Conservation (phyloP, 2,797 vertebrate species). For the Podarcis lilfordi region DNA sequence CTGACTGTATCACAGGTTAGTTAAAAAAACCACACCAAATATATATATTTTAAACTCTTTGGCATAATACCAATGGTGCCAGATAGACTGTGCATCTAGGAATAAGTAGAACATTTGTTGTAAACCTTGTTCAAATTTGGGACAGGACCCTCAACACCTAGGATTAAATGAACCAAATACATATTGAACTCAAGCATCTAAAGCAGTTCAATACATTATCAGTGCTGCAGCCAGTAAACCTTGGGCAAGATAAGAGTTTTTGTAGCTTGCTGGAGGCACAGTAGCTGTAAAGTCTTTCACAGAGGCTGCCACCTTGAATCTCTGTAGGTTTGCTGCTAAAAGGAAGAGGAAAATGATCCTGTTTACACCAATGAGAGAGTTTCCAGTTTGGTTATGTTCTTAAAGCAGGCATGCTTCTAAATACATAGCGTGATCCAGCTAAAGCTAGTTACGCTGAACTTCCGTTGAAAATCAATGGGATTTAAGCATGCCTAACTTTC, state of each 20-base stretch:
- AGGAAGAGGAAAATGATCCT: background rate
- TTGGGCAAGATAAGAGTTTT: background rate
- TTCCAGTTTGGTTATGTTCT: background rate
- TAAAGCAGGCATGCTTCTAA: background rate
- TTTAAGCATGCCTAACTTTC: background rate
- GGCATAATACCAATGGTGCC: background rate
- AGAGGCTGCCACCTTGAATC: background rate
- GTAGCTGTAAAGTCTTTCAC: background rate
- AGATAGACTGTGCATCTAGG: background rate
- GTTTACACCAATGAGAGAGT: slow-evolving; percentile 15
- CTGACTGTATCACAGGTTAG: background rate
- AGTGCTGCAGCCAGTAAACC: background rate
- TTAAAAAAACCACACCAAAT: background rate
- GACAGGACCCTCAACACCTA: background rate
- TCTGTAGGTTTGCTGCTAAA: background rate
- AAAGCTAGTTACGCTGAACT: background rate
- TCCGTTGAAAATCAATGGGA: background rate
- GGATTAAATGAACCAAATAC: background rate
- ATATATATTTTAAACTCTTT: background rate
- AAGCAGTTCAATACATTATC: background rate
- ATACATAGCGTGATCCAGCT: background rate
- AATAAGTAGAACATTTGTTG: background rate
- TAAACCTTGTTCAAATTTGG: background rate
- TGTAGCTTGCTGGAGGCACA: background rate
- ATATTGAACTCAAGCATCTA: background rate